These are phyloP conservation scores for Globicephala melas DNA, from an alignment of 2,113 vertebrate species.

Conservation along the genomic window DNA sequence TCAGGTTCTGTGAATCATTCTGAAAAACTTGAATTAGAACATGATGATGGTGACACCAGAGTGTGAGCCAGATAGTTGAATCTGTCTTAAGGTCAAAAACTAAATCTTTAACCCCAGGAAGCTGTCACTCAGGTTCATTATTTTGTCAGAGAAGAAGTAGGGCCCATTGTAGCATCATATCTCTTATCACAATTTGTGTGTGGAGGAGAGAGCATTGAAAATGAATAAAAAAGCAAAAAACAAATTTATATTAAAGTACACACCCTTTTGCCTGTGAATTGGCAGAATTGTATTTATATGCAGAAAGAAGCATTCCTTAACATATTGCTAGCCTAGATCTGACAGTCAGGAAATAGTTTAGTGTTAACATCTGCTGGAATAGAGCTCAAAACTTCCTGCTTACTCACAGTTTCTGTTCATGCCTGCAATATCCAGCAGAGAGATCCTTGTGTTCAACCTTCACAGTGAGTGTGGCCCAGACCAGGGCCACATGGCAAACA, in stretches of 20 bases:
- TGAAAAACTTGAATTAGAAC: not conserved
- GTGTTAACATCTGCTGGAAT: not conserved
- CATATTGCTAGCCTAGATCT: not conserved
- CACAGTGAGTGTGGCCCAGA: not conserved
- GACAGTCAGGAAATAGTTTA: not conserved
- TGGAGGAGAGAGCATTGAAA: not conserved
- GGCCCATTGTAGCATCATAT: not conserved
- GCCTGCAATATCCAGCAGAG: not conserved
- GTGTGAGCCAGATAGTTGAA: not conserved
- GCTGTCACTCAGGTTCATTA: not conserved
- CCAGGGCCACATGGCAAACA: not conserved
- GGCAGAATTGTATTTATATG: conserved; percentile 1
- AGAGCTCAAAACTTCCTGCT: not conserved
- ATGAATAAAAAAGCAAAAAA: not conserved
- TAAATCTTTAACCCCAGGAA: not conserved
- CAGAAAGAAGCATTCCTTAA: conserved; percentile 23
- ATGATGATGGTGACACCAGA: not conserved
- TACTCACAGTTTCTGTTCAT: not conserved
- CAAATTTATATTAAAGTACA: not conserved
- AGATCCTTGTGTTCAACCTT: not conserved
- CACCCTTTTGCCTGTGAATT: not conserved
- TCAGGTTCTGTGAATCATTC: not conserved
- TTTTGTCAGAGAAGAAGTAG: conserved; percentile 3
- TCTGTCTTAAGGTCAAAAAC: not conserved
- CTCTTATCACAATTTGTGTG: not conserved